A percentile compares a stretch with the other conserved stretches of the same genome.
Evolutionary conservation across 2,113 vertebrate species (phyloP).

Genomic region (Forbesichthys papilliferus): DNA sequence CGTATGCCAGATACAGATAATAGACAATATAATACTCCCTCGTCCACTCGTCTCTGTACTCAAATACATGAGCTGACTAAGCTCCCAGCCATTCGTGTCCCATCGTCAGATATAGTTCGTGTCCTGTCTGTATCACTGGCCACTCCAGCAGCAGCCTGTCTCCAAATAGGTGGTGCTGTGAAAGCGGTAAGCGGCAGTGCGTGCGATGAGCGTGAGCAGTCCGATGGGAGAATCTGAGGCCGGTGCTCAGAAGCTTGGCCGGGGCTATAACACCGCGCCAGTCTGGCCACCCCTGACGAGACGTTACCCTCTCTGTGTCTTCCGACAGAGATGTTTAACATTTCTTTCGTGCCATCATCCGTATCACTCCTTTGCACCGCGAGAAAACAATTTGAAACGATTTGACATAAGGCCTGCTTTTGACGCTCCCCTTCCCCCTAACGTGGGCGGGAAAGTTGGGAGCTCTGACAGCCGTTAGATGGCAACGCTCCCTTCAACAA

Average conservation of each 20-base stretch:
- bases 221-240: not conserved
- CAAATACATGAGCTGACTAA: too few relatives aligned
- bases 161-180: not conserved
- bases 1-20: too few relatives aligned
- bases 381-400: slow-evolving; percentile 51
- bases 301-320: slow-evolving; percentile 15
- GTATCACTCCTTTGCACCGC: slow-evolving; percentile 40
- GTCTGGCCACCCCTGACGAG: slow-evolving; percentile 34
- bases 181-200: slow-evolving; percentile 3
- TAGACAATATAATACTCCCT: too few relatives aligned
- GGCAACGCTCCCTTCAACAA: slow-evolving; percentile 58
- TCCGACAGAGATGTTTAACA: slow-evolving; percentile 42
- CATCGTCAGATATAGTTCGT: too few relatives aligned
- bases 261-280: slow-evolving; percentile 21
- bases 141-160: not conserved
- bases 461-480: slow-evolving; percentile 59
- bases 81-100: too few relatives aligned
- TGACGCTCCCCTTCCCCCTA: slow-evolving; percentile 21
- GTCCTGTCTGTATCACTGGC: too few relatives aligned
- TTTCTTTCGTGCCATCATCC: slow-evolving; percentile 29
- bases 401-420: slow-evolving; percentile 57
- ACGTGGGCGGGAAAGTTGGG: slow-evolving; percentile 47
- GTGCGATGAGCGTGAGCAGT: not conserved
- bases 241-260: slow-evolving; percentile 19
- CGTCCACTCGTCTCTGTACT: too few relatives aligned